phyloP scores from a whole-genome alignment of 2,113 vertebrate genomes.

The Alouatta palliata region DNA sequence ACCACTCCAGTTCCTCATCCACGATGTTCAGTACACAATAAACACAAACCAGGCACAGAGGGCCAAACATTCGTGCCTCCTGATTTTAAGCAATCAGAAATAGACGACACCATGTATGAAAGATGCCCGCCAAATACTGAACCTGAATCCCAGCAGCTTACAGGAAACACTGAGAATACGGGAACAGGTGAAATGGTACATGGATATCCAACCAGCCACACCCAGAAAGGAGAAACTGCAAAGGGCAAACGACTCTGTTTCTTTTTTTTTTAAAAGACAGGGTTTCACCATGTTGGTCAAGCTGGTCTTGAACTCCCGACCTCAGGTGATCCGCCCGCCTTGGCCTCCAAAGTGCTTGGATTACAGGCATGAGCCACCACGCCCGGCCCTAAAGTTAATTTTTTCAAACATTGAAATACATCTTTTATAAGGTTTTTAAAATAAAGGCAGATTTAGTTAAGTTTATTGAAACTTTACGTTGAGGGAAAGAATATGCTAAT shows the following conservation, averaged over 20 bases:
- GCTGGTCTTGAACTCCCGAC: no score
- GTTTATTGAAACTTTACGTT: slow-evolving; percentile 71
- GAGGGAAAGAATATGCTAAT: slow-evolving; percentile 51
- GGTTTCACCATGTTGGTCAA: no score
- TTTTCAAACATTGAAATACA: slow-evolving; percentile 84
- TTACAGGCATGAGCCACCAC: no score
- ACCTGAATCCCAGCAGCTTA: not conserved
- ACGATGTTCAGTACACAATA: not conserved
- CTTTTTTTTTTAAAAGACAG: no score
- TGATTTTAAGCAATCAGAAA: not conserved
- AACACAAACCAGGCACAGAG: not conserved
- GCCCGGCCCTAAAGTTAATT: slow-evolving; percentile 73
- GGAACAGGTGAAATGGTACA: not conserved
- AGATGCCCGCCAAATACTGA: not conserved
- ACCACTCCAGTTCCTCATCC: not conserved
- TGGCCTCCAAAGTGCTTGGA: no score
- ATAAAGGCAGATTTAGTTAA: slow-evolving; percentile 80
- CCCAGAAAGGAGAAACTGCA: not conserved
- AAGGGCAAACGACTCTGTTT: not conserved
- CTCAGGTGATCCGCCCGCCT: no score
- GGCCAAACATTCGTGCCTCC: not conserved
- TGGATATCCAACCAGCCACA: not conserved
- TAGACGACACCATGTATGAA: not conserved
- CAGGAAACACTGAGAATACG: not conserved
- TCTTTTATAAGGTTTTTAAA: slow-evolving; percentile 86